A percentile compares a stretch with the other conserved stretches of the same genome.
phyloP scores from a whole-genome alignment of 2,113 vertebrate species.

The Mustelus asterias region DNA sequence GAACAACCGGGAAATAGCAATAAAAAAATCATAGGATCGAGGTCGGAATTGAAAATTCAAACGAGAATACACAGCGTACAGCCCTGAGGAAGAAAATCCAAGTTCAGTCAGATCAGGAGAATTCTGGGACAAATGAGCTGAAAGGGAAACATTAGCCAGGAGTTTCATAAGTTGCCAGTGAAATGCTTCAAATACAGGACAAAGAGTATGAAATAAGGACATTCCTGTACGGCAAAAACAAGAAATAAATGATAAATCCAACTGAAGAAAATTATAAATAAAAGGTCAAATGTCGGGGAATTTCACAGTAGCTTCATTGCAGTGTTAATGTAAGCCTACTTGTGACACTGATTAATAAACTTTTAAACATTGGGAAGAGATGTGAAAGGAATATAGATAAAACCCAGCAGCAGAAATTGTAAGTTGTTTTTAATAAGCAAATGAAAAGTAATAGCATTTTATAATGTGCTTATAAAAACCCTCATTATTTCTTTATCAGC shows the following conservation, averaged over 20 bases:
- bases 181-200: not conserved
- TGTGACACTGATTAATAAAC: too few relatives aligned
- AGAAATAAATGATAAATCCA: not conserved
- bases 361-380: not conserved
- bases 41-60: not conserved
- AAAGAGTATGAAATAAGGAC: not conserved
- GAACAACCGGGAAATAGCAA: not conserved
- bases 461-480: not conserved
- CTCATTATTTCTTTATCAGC: not conserved
- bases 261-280: not conserved
- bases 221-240: not conserved
- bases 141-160: not conserved
- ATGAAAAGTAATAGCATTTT: not conserved
- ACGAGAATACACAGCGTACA: not conserved
- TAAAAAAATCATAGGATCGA: not conserved
- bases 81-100: not conserved
- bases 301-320: too few relatives aligned
- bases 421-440: not conserved
- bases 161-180: not conserved
- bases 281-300: not conserved
- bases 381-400: not conserved
- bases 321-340: too few relatives aligned
- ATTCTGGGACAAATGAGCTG: not conserved
- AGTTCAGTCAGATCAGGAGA: not conserved
- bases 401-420: not conserved